Evolutionary conservation across 2,797 vertebrate genomes (phyloP), one percentile per base, ranked within the genome.

Genomic region (Betta splendens): DNA sequence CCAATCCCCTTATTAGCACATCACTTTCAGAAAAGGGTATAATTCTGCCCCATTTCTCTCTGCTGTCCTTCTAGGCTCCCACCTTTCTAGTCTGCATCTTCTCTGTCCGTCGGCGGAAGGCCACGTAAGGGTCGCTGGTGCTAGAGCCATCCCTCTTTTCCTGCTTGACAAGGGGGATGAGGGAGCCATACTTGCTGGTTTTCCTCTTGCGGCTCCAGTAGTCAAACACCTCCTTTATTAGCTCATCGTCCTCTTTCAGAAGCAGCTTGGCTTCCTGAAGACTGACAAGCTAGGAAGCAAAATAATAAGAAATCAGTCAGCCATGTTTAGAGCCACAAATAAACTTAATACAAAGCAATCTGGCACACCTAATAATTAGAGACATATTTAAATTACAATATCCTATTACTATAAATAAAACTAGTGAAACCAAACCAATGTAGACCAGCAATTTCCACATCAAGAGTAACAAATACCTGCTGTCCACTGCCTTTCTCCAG

Each of bases 41-140:
- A 26, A 16, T 25, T 42, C 13, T 11, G n/a, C n/a, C 26, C 36
- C 2, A 15, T 12, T 25, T 7, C 5, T n/a, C n/a, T n/a, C n/a
- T n/a, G n/a, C n/a, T n/a, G n/a, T n/a, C 8, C 15, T 6, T 3
- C 5, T 15, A 1, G 46, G 44, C 23, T 46, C 64, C 9, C 56
- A 97, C 98, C 93, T 99, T 99, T 23, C 98, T 89, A 33, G 98
- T 99, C 80, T 99, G 98, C 98, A 99, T 99, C 90, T 99, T 99
- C 91, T 99, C 97, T 0, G 97, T 99, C 59, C 98, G 91, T 69
- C 97, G 93, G 80, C 98, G 94, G 86, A 99, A 99, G 88, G 97
- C 98, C 88, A 99, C 97, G 0, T 99, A 99, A 50, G 98, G 97
- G 84, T 99, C 96, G 66, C 94, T 95, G 87, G 97, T 98, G 91